phyloP scores from a whole-genome alignment of 1,140 invertebrate species.

The Leptonema lineaticorne region DNA sequence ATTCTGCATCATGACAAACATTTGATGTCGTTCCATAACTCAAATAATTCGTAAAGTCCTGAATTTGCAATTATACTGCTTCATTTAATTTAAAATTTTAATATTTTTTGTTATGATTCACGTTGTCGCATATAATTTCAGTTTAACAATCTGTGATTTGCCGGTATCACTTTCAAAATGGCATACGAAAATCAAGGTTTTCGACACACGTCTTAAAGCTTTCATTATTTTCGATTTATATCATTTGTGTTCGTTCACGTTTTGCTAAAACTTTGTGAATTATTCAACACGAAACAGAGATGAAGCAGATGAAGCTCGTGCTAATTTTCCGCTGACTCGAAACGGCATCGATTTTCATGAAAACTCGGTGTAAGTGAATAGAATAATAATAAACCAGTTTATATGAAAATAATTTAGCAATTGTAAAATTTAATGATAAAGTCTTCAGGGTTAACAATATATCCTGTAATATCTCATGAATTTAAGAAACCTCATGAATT shows the following conservation, averaged over 20 bases:
- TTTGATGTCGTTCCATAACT: not conserved
- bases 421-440: too few relatives aligned
- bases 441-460: too few relatives aligned
- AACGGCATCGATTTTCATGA: not conserved
- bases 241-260: constrained; percentile 7
- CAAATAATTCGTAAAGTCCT: not conserved
- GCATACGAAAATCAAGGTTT: too few relatives aligned
- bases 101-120: not conserved
- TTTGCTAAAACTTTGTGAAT: not conserved
- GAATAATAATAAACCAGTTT: too few relatives aligned
- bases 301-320: not conserved
- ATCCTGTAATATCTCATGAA: too few relatives aligned
- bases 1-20: not conserved
- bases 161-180: too few relatives aligned
- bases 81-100: not conserved
- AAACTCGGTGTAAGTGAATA: not conserved
- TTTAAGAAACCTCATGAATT: too few relatives aligned
- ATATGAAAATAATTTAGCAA: too few relatives aligned
- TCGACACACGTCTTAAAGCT: too few relatives aligned
- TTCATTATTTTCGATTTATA: not conserved
- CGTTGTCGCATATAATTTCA: not conserved
- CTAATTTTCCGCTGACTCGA: not conserved
- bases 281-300: not conserved
- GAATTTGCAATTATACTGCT: not conserved
- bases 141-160: too few relatives aligned